phyloP scores from a whole-genome alignment of 2,113 vertebrate genomes.

The Vulpes vulpes region DNA sequence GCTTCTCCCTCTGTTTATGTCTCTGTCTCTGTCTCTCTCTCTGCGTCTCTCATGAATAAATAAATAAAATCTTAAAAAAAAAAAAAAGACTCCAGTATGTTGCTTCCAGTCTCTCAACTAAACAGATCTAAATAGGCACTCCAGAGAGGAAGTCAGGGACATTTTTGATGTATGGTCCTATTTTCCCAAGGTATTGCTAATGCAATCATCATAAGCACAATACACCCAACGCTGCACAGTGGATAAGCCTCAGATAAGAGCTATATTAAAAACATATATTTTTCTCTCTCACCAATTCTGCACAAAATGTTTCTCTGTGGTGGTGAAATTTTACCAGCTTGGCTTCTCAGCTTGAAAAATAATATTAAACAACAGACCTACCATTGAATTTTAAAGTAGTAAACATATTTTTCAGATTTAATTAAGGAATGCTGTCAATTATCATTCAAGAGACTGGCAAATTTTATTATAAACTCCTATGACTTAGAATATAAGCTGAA shows the following conservation, averaged over 20 bases:
- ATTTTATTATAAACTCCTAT: constrained; percentile 17
- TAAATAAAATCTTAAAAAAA: too few species aligned
- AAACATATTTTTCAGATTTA: constrained; percentile 23
- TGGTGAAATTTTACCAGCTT: not conserved
- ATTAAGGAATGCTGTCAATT: not conserved
- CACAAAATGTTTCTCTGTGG: not conserved
- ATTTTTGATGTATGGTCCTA: constrained; percentile 3
- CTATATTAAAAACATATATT: constrained; percentile 66
- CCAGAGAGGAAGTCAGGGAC: not conserved
- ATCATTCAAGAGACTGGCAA: not conserved
- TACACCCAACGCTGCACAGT: not conserved
- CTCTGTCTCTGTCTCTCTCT: too few species aligned
- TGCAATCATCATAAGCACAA: not conserved
- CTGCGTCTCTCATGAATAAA: too few species aligned
- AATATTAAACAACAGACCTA: not conserved
- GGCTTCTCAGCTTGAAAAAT: constrained; percentile 40
- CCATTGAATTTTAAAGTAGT: constrained; percentile 28
- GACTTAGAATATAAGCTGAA: not conserved
- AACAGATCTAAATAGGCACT: not conserved
- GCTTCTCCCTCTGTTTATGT: too few species aligned
- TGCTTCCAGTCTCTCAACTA: not conserved
- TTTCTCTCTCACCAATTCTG: constrained; percentile 57
- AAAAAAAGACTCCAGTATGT: not conserved
- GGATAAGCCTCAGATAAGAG: not conserved
- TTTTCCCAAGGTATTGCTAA: constrained; percentile 23